A percentile compares a stretch with the other conserved stretches of the same genome.
These are phyloP conservation scores for Notolepis coatsorum DNA, from an alignment of 2,797 vertebrate genomes.

Conservation along the genomic window DNA sequence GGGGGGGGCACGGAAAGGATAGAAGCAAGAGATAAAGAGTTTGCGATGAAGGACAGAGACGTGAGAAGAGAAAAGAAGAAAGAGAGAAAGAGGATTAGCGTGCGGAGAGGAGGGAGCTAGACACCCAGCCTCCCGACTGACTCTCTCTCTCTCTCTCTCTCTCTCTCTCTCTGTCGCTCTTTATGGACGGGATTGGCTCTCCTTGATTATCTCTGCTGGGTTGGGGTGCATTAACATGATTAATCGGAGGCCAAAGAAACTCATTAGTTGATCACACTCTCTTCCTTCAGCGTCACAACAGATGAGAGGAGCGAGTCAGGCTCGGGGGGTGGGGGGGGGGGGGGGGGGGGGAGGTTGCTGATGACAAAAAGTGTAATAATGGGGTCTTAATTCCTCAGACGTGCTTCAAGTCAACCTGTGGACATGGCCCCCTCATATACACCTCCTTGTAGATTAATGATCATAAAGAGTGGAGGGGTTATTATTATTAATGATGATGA, in stretches of 20 bases:
- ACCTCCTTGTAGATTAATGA: slow-evolving; percentile 56
- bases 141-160: slow-evolving; percentile 18
- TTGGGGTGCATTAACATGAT: slow-evolving; percentile 67
- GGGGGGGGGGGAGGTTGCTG: slow-evolving; percentile 28
- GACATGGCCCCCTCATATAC: slow-evolving; percentile 52
- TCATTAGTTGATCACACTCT: slow-evolving; percentile 57
- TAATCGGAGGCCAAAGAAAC: slow-evolving; percentile 66
- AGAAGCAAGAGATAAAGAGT: slow-evolving; percentile 31
- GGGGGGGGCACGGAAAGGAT: slow-evolving; percentile 4
- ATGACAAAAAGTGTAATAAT: slow-evolving; percentile 54
- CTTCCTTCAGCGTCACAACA: slow-evolving; percentile 53
- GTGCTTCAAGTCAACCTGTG: slow-evolving; percentile 54
- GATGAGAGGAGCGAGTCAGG: slow-evolving; percentile 45
- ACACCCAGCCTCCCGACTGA: neutral
- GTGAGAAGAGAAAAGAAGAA: slow-evolving; percentile 42
- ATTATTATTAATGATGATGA: slow-evolving; percentile 43
- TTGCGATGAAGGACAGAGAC: slow-evolving; percentile 34
- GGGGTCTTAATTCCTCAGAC: slow-evolving; percentile 49
- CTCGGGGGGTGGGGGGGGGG: slow-evolving; percentile 28
- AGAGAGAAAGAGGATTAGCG: slow-evolving; percentile 38
- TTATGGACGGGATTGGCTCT: slow-evolving; percentile 11
- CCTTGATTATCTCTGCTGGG: slow-evolving; percentile 56
- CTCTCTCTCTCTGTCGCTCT: slow-evolving; percentile 23
- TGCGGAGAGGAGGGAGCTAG: slow-evolving; percentile 38
- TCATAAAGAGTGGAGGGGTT: slow-evolving; percentile 17